Conservation (phyloP, 1,140 invertebrate species). For the Kradibia gibbosae region DNA sequence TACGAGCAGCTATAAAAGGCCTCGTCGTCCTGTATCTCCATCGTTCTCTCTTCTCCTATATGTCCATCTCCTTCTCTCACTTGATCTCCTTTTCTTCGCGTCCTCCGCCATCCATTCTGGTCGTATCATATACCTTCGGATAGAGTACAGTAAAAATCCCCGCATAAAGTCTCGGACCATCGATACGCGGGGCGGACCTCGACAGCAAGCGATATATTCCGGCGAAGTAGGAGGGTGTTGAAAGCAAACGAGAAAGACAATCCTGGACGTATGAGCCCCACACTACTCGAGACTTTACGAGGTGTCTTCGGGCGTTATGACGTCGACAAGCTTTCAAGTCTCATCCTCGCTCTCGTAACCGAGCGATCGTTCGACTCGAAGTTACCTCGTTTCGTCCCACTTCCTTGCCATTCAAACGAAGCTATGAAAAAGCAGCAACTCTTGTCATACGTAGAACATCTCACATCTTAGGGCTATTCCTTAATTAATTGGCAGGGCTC, state of each 20-base stretch:
- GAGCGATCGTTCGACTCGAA: not conserved
- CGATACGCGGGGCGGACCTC: not conserved
- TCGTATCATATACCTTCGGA: not conserved
- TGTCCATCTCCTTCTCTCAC: not conserved
- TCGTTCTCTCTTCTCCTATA: not conserved
- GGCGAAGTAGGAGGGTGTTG: not conserved
- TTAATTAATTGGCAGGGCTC: conserved; percentile 15
- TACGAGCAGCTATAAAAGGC: conserved; percentile 43
- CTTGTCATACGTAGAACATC: conserved; percentile 18
- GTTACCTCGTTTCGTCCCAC: no score
- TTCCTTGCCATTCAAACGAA: not conserved
- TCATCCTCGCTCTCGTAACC: not conserved
- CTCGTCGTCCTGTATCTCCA: not conserved
- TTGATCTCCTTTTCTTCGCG: not conserved
- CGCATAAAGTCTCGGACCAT: not conserved
- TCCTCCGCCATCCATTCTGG: conserved; percentile 11
- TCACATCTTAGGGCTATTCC: not conserved
- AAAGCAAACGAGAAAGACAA: conserved; percentile 26
- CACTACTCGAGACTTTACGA: conserved; percentile 35
- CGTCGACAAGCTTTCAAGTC: conserved; percentile 40
- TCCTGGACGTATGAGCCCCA: not conserved
- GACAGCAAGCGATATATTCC: not conserved
- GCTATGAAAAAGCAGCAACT: conserved; percentile 41
- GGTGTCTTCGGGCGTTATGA: conserved; percentile 21
- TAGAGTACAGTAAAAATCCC: conserved; percentile 21